Conservation (phyloP, 2,113 vertebrate genomes). For the Rhynchomys soricoides region DNA sequence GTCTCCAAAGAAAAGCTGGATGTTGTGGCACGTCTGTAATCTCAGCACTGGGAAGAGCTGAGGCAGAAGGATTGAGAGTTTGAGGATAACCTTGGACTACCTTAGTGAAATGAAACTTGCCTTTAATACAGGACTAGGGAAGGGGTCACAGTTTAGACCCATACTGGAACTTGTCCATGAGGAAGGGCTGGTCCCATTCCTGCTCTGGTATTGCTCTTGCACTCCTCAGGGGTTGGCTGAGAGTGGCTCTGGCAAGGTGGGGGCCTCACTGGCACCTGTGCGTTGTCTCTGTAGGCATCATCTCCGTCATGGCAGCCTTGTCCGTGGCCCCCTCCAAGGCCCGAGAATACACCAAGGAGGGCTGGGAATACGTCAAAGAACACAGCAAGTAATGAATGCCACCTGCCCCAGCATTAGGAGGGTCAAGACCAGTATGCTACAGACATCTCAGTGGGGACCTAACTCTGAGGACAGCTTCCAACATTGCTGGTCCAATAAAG, state of each 20-base stretch:
- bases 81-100: background rate
- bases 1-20: background rate
- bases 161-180: background rate
- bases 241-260: background rate
- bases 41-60: background rate
- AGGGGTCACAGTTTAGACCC: background rate
- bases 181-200: background rate
- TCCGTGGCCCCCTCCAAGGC: conserved; percentile 91
- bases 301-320: conserved; percentile 88
- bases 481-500: conserved; percentile 81
- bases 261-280: background rate
- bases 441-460: background rate
- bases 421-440: rapidly evolving
- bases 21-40: background rate
- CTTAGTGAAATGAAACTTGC: background rate
- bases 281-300: conserved; percentile 87
- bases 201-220: background rate
- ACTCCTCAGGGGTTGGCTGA: background rate
- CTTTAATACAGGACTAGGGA: background rate
- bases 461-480: conserved; percentile 11
- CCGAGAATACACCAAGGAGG: conserved; percentile 87
- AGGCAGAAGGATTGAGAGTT: background rate
- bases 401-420: background rate
- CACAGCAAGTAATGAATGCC: conserved; percentile 85
- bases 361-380: conserved; percentile 91